Base-by-base conservation (phyloP, 2,113 vertebrate species). In the Ramphastos sulfuratus region DNA sequence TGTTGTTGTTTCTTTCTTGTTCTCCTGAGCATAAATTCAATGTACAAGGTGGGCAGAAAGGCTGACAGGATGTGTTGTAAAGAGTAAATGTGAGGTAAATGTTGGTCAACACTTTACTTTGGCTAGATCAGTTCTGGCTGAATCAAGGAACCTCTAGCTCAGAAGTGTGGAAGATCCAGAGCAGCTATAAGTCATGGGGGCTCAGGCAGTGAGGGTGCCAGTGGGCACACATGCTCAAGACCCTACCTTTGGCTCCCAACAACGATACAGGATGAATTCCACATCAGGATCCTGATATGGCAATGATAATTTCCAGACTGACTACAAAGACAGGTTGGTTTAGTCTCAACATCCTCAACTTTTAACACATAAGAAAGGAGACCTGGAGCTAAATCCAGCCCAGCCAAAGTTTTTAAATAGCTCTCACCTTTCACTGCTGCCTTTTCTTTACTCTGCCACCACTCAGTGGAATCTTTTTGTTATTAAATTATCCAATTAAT, bases 91-190 rank as follows among this genome's bases (percentile, higher is more conserved):
- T 1, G 4, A 42, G 61, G 44, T 65, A 31, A 48, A 19, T 7
- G 9, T 5, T 0, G 1, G n/a, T 67, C 52, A 63, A 33, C 2
- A 4, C 1, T 67, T 56, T 24, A 4, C 6, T 2, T 52, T 16
- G 35, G 14, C 12, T 7, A 39, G 50, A 14, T 71, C 46, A 7
- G 24, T 21, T 21, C 35, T 77, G 67, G 14, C 28, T 63, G 15
- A 28, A 11, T 9, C 80, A 70, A 77, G 71, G 66, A 66, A 66
- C 25, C 50, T 64, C 64, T 46, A 54, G 7, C 46, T 79, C 0
- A 1, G 42, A 55, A 24, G 7, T 11, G 58, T 0, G 31, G 65
- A 50, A 84, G 28, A 60, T 4, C 30, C 75, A 61, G 72, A 85
- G 75, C 52, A 93, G 55, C 52, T 78, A 39, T 33, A 70, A 82